These are phyloP conservation scores for Notodonta dromedarius DNA, from an alignment of 2,888 invertebrate species.

Conservation along the genomic window DNA sequence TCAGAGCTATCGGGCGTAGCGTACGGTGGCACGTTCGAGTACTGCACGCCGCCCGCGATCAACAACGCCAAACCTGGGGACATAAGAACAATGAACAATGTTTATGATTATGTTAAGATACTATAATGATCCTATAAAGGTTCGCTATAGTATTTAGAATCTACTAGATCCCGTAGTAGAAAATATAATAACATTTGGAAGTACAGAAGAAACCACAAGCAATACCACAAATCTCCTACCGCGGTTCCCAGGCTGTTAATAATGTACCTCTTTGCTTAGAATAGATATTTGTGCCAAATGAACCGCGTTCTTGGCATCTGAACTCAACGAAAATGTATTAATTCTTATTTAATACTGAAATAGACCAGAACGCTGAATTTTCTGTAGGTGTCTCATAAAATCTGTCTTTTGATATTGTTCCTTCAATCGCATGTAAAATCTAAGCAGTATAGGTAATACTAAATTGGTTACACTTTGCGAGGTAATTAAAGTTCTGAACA, in stretches of 20 bases:
- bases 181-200: too few relatives aligned
- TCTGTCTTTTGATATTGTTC: neutral
- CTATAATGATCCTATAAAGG: too few relatives aligned
- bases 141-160: too few relatives aligned
- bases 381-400: neutral
- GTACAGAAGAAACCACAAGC: too few relatives aligned
- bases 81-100: neutral
- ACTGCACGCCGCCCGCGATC: constrained; percentile 86
- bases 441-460: neutral
- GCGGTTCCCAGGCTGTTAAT: too few relatives aligned
- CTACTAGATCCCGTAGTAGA: too few relatives aligned
- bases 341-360: too few relatives aligned
- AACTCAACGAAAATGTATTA: constrained; percentile 24
- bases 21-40: constrained; percentile 76
- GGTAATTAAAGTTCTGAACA: neutral
- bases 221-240: too few relatives aligned
- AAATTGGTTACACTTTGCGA: neutral
- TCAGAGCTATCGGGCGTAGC: constrained; percentile 60
- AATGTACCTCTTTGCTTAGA: too few relatives aligned
- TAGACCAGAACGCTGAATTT: too few relatives aligned
- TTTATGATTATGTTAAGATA: too few relatives aligned
- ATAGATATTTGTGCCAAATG: constrained; percentile 20
- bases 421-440: constrained; percentile 15
- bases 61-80: constrained; percentile 84
- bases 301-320: constrained; percentile 37